Evolutionary conservation across 2,797 vertebrate genomes (phyloP).

Genomic region (Scolopax rusticola): DNA sequence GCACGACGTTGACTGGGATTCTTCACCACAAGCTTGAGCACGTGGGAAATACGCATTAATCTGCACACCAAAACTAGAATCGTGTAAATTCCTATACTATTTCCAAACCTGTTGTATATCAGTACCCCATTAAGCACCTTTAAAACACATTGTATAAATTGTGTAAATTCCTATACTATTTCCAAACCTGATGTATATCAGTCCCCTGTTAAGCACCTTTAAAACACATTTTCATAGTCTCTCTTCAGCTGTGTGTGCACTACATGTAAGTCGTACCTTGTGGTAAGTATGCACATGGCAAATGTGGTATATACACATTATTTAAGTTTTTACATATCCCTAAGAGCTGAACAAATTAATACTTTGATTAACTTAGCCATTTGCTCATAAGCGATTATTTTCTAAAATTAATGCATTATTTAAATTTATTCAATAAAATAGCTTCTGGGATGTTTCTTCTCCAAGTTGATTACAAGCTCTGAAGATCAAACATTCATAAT

Average conservation of each 20-base stretch:
- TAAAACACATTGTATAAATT: not conserved
- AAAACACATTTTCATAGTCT: not conserved
- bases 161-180: not conserved
- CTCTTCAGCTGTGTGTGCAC: not conserved
- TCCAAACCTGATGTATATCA: not conserved
- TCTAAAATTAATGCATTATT: slow-evolving; percentile 44
- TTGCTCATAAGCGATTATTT: slow-evolving; percentile 17
- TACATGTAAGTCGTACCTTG: not conserved
- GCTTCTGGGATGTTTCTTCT: slow-evolving; percentile 41
- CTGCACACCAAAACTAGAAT: not conserved
- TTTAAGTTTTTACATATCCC: slow-evolving; percentile 32
- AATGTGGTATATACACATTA: slow-evolving; percentile 18
- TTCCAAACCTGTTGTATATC: not conserved
- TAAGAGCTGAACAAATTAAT: slow-evolving; percentile 50
- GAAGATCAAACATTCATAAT: slow-evolving; percentile 33
- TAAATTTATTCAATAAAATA: slow-evolving; percentile 53
- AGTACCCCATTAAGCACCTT: not conserved
- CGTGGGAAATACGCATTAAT: fast-evolving
- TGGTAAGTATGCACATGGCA: not conserved
- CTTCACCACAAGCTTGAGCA: not conserved
- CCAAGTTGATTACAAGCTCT: slow-evolving; percentile 14
- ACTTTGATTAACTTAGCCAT: slow-evolving; percentile 37
- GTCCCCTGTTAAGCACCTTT: not conserved
- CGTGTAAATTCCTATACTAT: not conserved
- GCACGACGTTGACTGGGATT: fast-evolving